Base-by-base conservation (phyloP, 1,140 invertebrate genomes). In the Xylocopa sonorina region DNA sequence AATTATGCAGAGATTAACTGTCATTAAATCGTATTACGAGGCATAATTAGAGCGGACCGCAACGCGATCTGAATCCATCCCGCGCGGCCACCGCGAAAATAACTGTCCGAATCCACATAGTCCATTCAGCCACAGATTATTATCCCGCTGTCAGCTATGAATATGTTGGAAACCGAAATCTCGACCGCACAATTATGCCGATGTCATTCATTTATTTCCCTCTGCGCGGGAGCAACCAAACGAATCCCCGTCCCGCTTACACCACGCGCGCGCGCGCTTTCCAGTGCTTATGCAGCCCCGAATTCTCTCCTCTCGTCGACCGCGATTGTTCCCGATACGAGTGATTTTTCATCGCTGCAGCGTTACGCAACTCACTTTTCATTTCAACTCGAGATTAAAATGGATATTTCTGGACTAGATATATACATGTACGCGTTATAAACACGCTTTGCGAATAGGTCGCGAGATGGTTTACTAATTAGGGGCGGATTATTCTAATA, bases 171-270 rank as follows among this genome's bases (percentile, higher is more conserved):
- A 74, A 55, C 68, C 50, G 62, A 81, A 78, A 81, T 69, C 57
- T 77, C 58, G 43, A 62, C 64, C 79, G 58, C 48, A 58, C 38
- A 76, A 73, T 85, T 85, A 82, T 79, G 57, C 55, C 74, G 50
- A 73, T 71, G 83, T 85, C 79, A 67, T 75, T 82, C 71, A 79
- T 85, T 85, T 85, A 82, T 85, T 85, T 82, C 63, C 83, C 55
- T 57, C 21, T 46, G 55, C 73, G 29, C 32, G 34, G 16, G 4
- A 24, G 5, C n/a, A 29, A 16, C 27, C 38, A 51, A 55, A n/a
- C 51, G 80, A 43, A 82, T 64, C 66, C 48, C 32, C 51, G 38
- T 29, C 14, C n/a, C 29, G 38, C 57, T 78, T 48, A 10, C 9
- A 16, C n/a, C n/a, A n/a, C n/a, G n/a, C 21, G 16, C 21, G 50